Evolutionary conservation across 2,113 vertebrate genomes (phyloP).

Genomic region (Callorhinus ursinus): DNA sequence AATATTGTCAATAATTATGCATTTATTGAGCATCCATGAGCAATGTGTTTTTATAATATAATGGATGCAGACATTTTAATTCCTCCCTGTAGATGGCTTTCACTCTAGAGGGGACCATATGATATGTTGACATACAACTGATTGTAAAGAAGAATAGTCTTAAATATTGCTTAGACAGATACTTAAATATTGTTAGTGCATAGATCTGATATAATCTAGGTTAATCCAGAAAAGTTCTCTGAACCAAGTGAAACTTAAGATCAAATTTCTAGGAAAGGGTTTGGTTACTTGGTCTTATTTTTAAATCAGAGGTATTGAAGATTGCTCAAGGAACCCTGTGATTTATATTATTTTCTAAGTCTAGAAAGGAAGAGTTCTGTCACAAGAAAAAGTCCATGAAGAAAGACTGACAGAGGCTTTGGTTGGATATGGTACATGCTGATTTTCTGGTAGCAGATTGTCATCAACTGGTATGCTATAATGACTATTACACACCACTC

Average conservation of each 20-base stretch:
- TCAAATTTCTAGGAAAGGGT: neutral
- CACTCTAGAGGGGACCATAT: neutral
- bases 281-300: neutral
- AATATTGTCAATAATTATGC: neutral
- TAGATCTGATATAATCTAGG: neutral
- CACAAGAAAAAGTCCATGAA: neutral
- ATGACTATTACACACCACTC: neutral
- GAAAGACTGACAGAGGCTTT: neutral
- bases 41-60: neutral
- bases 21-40: neutral
- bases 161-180: neutral
- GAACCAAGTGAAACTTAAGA: neutral
- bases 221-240: neutral
- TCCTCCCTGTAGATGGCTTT: neutral
- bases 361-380: neutral
- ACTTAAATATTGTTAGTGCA: conserved; percentile 14
- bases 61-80: conserved; percentile 1
- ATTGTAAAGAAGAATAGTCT: neutral
- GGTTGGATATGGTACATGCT: neutral
- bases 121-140: neutral
- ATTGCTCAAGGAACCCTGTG: neutral
- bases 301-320: conserved; percentile 38
- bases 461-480: neutral
- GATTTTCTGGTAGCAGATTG: neutral
- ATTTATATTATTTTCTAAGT: conserved; percentile 12